phyloP scores from a whole-genome alignment of 2,113 vertebrate genomes.

The Emberiza fucata region DNA sequence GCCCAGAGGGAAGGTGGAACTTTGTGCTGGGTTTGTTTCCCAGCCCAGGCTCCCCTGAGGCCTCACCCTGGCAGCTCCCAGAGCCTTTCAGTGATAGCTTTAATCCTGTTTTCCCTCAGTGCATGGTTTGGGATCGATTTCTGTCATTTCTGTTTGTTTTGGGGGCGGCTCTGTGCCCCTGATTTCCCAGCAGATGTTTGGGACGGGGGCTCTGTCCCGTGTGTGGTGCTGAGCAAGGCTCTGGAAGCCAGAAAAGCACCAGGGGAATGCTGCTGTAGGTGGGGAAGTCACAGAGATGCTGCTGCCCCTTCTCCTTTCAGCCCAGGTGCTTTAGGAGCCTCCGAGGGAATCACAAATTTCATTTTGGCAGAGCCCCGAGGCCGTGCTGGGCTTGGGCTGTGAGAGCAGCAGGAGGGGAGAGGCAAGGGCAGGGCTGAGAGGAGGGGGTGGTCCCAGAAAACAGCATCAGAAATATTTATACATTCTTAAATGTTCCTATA shows the following conservation, averaged over 20 bases:
- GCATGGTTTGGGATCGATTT: not conserved
- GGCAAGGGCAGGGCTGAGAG: not conserved
- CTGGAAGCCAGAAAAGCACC: not conserved
- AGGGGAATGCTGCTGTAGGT: not conserved
- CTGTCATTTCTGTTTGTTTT: not conserved
- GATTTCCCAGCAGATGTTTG: not conserved
- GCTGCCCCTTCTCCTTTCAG: not conserved
- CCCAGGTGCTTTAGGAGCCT: not conserved
- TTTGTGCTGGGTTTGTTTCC: not conserved
- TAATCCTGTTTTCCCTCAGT: not conserved
- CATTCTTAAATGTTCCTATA: too few relatives aligned
- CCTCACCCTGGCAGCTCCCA: not conserved
- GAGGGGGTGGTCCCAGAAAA: not conserved
- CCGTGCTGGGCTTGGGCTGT: not conserved
- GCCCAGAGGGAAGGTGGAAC: not conserved
- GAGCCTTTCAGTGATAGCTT: not conserved
- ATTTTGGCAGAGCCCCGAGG: not conserved
- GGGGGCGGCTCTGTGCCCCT: not conserved
- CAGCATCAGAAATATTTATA: not conserved
- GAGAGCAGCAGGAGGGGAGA: not conserved
- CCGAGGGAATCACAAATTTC: not conserved
- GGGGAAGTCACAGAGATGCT: not conserved
- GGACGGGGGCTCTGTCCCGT: not conserved
- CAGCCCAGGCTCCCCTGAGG: not conserved
- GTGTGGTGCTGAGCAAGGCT: fast-evolving